Evolutionary conservation across 2,888 invertebrate genomes (phyloP).

Genomic region (Oithona nana): DNA sequence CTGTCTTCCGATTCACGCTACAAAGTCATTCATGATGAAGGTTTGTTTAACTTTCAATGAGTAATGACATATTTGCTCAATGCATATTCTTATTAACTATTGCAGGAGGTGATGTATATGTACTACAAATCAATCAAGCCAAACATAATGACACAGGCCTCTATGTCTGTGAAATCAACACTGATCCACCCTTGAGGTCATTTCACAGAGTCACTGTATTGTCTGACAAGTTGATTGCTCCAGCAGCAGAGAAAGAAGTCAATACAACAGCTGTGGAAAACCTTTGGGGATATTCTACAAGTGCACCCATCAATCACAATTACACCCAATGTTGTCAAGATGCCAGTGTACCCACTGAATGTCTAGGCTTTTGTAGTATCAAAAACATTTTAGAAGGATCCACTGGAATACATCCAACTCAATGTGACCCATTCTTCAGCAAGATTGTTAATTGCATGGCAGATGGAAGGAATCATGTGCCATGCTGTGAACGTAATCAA

Average conservation of each 20-base stretch:
- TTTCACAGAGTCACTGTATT: slow-evolving; percentile 57
- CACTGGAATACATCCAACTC: slow-evolving; percentile 58
- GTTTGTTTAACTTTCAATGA: no score
- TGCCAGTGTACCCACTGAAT: slow-evolving; percentile 46
- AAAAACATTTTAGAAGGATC: slow-evolving; percentile 52
- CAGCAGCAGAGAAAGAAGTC: not conserved
- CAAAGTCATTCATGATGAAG: slow-evolving; percentile 52
- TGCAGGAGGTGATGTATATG: slow-evolving; percentile 63
- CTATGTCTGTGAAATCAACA: slow-evolving; percentile 64
- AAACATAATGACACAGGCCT: slow-evolving; percentile 51
- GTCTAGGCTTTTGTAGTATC: slow-evolving; percentile 63
- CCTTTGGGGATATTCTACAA: not conserved
- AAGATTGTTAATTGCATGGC: slow-evolving; percentile 44
- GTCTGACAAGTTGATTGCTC: slow-evolving; percentile 20
- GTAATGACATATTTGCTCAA: no score
- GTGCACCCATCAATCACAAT: slow-evolving; percentile 39
- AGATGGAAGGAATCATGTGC: slow-evolving; percentile 64
- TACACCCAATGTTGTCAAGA: slow-evolving; percentile 57
- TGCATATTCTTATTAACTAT: slow-evolving; percentile 19
- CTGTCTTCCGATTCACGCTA: slow-evolving; percentile 54
- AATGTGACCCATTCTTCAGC: slow-evolving; percentile 59
- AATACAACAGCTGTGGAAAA: slow-evolving; percentile 7
- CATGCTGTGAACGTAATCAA: slow-evolving; percentile 58
- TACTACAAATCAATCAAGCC: slow-evolving; percentile 51
- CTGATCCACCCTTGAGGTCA: slow-evolving; percentile 52